Base-by-base conservation (phyloP, 2,113 vertebrate species). In the Lates calcarifer region DNA sequence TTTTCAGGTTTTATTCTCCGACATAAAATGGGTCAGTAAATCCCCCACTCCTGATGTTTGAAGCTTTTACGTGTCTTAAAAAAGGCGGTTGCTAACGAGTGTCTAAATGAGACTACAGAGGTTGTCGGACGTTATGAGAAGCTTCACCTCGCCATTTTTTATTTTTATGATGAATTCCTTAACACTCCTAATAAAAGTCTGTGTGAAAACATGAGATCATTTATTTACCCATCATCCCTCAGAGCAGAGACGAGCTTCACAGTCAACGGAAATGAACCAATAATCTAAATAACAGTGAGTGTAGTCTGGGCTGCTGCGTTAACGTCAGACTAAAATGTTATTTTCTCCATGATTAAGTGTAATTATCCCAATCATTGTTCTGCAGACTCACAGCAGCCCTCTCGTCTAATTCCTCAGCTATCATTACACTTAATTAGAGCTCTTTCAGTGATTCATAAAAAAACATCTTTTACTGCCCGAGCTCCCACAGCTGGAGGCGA, bases 361-460 rank as follows among this genome's bases (percentile, higher is more conserved):
- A 87, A 92, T 90, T 79, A 88, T 91, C 77, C 13, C 57, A 82
- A 87, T 86, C 84, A 81, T 66, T 67, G 83, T 77, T 83, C 65
- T 14, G 78, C 51, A 74, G 33, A 60, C 61, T 86, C 77, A 18
- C 71, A 70, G 82, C 69, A 51, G 37, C 58, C 12, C 65, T 73
- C 70, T 26, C 17, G 57, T 89, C 84, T 81, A 77, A 77, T 72
- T 68, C 35, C 62, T 77, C 85, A 77, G 72, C 56, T 61, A 66
- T 92, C 72, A 92, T 93, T 87, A 89, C 74, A 55, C 86, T 89
- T 91, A 91, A 94, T 93, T 90, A 87, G 47, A 91, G 83, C 77
- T 82, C 61, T 73, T 79, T 81, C 77, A 77, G 56, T 89, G 90
- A 91, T 90, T 93, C 90, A 91, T 76, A 78, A 79, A 89, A 81